Percentiles rank a stretch among this genome's conserved stretches.
phyloP scores from a whole-genome alignment of 2,113 vertebrate genomes.

The Ivindomyrus marchei region DNA sequence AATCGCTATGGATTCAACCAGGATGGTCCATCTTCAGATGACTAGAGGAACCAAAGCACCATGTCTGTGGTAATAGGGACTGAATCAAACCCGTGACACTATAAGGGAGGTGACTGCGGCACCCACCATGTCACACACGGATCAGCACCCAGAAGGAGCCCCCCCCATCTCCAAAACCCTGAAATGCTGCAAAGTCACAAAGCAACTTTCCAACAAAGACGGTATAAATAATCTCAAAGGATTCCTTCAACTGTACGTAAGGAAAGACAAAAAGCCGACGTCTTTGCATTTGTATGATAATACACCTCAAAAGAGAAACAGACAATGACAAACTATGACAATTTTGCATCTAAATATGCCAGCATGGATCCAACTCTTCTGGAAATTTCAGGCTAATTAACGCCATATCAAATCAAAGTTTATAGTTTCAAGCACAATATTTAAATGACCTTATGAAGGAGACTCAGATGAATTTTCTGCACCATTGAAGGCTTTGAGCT shows the following conservation, averaged over 20 bases:
- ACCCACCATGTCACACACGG: background rate
- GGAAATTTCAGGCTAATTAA: background rate
- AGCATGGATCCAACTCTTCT: background rate
- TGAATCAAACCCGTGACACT: background rate
- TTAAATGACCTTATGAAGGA: background rate
- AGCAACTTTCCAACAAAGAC: background rate
- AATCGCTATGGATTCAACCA: background rate
- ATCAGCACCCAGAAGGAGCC: background rate
- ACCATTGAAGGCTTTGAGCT: background rate
- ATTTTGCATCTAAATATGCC: background rate
- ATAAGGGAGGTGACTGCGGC: background rate
- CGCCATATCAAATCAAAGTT: background rate
- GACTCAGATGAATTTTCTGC: background rate
- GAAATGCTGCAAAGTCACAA: background rate
- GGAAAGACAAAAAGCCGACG: background rate
- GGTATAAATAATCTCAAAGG: background rate
- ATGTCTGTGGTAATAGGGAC: background rate
- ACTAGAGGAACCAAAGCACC: background rate
- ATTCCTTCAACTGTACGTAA: background rate
- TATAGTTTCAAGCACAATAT: background rate
- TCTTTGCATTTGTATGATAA: background rate
- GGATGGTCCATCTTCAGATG: background rate
- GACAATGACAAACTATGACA: background rate
- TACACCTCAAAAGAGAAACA: background rate
- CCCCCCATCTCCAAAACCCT: background rate